Base-by-base conservation (phyloP, 2,113 vertebrate species). In the Abramis brama region DNA sequence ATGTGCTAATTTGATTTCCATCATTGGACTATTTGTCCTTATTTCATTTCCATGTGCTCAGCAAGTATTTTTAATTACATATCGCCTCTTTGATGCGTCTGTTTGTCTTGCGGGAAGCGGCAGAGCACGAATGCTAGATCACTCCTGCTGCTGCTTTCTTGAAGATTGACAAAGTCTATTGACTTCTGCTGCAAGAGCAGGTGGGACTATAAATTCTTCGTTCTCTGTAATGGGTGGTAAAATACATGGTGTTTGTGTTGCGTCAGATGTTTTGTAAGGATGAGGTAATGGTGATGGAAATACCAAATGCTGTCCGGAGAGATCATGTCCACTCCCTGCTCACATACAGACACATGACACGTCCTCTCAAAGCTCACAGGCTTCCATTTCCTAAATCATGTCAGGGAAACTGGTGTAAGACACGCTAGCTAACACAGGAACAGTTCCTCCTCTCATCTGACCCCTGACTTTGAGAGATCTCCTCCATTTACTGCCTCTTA, bases 241-340 rank as follows among this genome's bases (percentile, higher is more conserved):
- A 59, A 75, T 36, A 71, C 30, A 27, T 64, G 55, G 25, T 17
- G 15, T 43, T 77, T 74, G 39, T 60, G 73, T 85, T 85, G 73
- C 73, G 19, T 88, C 89, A 83, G 30, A 90, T 57, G 78, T 84
- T 88, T 57, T 91, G 81, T 21, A 21, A 70, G 66, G 21, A 70
- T 36, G 66, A 89, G 43, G 79, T 60, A 64, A 77, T 92, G 90
- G 90, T 87, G 85, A 86, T 90, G 91, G 91, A 92, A 94, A 94
- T 92, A 90, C 85, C 90, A 93, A 89, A 88, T 83, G 89, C 91
- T 78, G 90, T 70, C 87, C 90, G 59, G 73, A 88, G 88, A 92
- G 90, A 90, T 89, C 78, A 84, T 76, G 82, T 89, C 19, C 55
- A 57, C 55, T 57, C 19, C 55, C 55, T 2, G 6, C 19, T 23